Conservation (phyloP, 1,140 invertebrate species). For the Eupristina koningsbergeri region DNA sequence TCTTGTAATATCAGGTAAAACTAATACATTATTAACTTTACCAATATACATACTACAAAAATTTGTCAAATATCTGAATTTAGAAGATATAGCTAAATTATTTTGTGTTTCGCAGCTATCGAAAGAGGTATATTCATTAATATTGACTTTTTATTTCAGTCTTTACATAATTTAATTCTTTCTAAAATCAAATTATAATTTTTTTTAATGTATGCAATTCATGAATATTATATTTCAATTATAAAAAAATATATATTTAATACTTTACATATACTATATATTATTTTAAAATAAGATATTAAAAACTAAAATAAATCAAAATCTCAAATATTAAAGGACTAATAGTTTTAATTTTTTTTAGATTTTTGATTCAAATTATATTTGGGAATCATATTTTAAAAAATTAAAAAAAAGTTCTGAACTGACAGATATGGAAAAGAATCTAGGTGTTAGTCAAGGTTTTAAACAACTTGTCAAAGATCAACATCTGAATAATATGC, state of each 20-base stretch:
- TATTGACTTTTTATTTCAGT: not conserved
- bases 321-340: too few relatives aligned
- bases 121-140: conserved; percentile 60
- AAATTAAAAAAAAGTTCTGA: conserved; percentile 49
- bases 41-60: conserved; percentile 54
- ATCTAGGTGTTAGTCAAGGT: not conserved
- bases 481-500: not conserved
- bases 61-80: conserved; percentile 60
- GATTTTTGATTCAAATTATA: conserved; percentile 60
- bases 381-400: conserved; percentile 64
- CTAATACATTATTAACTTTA: conserved; percentile 57
- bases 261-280: too few relatives aligned
- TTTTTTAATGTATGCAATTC: too few relatives aligned
- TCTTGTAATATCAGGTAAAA: conserved; percentile 49
- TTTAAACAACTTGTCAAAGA: conserved; percentile 34
- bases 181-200: too few relatives aligned
- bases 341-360: conserved; percentile 31
- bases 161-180: not conserved
- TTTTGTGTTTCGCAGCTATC: conserved; percentile 61
- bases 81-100: conserved; percentile 65
- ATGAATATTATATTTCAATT: too few relatives aligned
- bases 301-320: too few relatives aligned
- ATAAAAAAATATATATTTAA: not conserved
- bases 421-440: conserved; percentile 37
- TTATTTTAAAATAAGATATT: too few relatives aligned